These are phyloP conservation scores for Lasioglossum malachurum DNA, from an alignment of 2,888 invertebrate species.

Conservation along the genomic window DNA sequence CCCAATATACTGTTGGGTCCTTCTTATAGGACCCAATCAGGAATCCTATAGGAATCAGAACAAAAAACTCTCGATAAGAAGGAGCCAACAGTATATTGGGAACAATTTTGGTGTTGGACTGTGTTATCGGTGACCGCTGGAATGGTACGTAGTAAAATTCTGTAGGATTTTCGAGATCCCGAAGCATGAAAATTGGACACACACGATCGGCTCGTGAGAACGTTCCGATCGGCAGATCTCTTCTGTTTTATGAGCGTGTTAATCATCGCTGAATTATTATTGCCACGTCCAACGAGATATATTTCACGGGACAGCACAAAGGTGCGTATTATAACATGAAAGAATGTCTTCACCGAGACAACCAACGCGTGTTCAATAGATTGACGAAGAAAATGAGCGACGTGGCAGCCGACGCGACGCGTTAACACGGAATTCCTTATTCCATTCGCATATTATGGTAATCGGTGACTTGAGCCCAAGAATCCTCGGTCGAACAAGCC, in stretches of 20 bases:
- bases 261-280: neutral
- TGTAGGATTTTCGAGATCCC: neutral
- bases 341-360: neutral
- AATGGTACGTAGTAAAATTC: neutral
- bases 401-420: constrained; percentile 10
- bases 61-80: no score
- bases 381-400: neutral
- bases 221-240: neutral
- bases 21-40: no score
- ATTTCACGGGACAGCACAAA: neutral
- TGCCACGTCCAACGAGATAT: neutral
- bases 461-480: constrained; percentile 22
- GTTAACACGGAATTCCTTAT: constrained; percentile 47
- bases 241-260: neutral
- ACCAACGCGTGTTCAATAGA: neutral
- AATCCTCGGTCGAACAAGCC: neutral
- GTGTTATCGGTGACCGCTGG: no score
- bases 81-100: no score
- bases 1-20: no score
- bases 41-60: no score
- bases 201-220: neutral
- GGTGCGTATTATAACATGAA: neutral
- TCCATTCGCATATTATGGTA: constrained; percentile 62
- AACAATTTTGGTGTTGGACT: no score
- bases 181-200: neutral